A percentile compares a stretch with the other conserved stretches of the same genome.
Evolutionary conservation across 2,888 invertebrate species (phyloP).

Genomic region (Myathropa florea): DNA sequence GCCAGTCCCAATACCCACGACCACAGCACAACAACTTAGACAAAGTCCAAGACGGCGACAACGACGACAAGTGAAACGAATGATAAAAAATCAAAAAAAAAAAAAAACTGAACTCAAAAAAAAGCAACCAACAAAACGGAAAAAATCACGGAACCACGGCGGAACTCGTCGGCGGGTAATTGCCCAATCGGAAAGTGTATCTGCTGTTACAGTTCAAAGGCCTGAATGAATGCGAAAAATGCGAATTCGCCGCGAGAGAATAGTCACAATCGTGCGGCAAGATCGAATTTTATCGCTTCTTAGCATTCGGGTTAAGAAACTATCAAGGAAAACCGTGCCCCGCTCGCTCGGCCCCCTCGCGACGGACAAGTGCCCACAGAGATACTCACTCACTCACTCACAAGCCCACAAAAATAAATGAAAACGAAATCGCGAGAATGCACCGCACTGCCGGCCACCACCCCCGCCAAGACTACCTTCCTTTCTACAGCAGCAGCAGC

Average conservation of each 20-base stretch:
- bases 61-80: slow-evolving; percentile 22
- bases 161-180: slow-evolving; percentile 37
- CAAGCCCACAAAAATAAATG: slow-evolving; percentile 53
- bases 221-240: slow-evolving; percentile 64
- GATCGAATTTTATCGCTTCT: slow-evolving; percentile 63
- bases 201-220: slow-evolving; percentile 66
- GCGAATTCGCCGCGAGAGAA: slow-evolving; percentile 68
- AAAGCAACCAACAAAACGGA: not conserved
- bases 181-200: slow-evolving; percentile 63
- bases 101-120: not conserved
- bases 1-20: slow-evolving; percentile 18
- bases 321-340: slow-evolving; percentile 72
- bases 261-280: slow-evolving; percentile 54
- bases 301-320: slow-evolving; percentile 71
- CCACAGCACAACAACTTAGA: not conserved
- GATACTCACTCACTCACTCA: not conserved
- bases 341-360: not conserved
- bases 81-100: not conserved
- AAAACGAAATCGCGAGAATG: slow-evolving; percentile 64
- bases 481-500: not conserved
- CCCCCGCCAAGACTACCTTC: not conserved
- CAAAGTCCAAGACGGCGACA: not conserved
- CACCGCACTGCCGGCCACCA: slow-evolving; percentile 24
- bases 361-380: not conserved
- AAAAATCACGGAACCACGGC: slow-evolving; percentile 49